Conservation (phyloP, 2,888 invertebrate species). For the Erpobdella octoculata region DNA sequence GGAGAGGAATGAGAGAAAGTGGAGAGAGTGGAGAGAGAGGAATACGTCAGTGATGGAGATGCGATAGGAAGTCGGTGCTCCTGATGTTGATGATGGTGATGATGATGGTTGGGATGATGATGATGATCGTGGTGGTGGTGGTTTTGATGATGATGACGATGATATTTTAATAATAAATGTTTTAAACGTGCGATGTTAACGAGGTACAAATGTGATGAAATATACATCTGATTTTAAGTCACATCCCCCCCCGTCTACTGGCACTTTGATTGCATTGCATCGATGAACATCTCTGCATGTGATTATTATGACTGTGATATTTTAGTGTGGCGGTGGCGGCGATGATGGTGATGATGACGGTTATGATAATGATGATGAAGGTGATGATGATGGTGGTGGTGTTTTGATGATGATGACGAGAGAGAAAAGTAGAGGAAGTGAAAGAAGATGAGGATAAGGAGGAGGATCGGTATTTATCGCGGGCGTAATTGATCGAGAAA, state of each 20-base stretch:
- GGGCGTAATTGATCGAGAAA: not conserved
- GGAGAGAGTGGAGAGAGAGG: too few species aligned
- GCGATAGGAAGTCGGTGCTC: not conserved
- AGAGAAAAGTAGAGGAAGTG: constrained; percentile 18
- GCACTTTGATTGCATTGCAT: too few species aligned
- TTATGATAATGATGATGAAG: constrained; percentile 24
- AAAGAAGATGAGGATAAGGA: constrained; percentile 20
- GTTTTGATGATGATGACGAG: constrained; percentile 10
- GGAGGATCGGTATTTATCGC: not conserved
- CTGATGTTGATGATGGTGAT: constrained; percentile 17
- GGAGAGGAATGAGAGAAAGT: too few species aligned
- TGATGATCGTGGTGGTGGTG: constrained; percentile 5
- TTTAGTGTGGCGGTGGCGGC: too few species aligned
- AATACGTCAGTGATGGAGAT: not conserved
- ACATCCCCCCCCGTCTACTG: too few species aligned
- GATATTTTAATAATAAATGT: constrained; percentile 2
- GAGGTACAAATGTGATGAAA: constrained; percentile 6
- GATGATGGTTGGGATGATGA: constrained; percentile 12
- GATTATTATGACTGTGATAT: too few species aligned
- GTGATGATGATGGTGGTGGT: too few species aligned
- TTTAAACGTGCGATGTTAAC: not conserved
- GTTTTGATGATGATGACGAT: constrained; percentile 6
- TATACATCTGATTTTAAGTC: too few species aligned
- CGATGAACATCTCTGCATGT: too few species aligned
- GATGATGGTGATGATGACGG: constrained; percentile 11